Evolutionary conservation across 2,113 vertebrate genomes (phyloP).

Genomic region (Circaetus gallicus): DNA sequence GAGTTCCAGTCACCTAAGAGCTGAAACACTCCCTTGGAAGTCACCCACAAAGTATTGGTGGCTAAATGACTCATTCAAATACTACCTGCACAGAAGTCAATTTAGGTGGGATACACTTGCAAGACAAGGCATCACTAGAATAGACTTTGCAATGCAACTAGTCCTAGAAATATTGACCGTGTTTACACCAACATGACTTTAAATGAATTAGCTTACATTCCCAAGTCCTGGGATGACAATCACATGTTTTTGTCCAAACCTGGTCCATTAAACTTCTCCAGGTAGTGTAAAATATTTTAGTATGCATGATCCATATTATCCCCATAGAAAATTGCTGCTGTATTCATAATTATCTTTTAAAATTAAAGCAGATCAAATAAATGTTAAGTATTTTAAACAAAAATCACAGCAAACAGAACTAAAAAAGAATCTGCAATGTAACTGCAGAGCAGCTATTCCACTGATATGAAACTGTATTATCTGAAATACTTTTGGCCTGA

Average conservation of each 20-base stretch:
- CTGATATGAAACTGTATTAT: not conserved
- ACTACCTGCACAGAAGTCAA: not conserved
- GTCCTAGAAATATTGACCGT: not conserved
- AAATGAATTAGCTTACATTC: not conserved
- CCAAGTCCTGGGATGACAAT: not conserved
- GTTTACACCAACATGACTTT: not conserved
- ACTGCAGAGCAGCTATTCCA: not conserved
- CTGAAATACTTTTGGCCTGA: not conserved
- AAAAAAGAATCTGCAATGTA: not conserved
- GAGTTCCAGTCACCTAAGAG: not conserved
- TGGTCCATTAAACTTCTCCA: not conserved
- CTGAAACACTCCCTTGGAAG: not conserved
- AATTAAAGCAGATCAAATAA: not conserved
- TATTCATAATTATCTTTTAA: not conserved
- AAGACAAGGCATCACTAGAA: not conserved
- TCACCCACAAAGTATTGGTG: not conserved
- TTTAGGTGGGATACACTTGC: not conserved
- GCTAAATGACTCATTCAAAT: not conserved
- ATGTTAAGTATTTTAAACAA: not conserved
- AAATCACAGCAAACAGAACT: not conserved
- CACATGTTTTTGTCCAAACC: not conserved
- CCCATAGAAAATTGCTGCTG: not conserved
- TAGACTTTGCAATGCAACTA: not conserved
- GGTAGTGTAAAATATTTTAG: not conserved
- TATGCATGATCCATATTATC: not conserved